phyloP scores from a whole-genome alignment of 2,888 invertebrate species.

The Blera fallax region DNA sequence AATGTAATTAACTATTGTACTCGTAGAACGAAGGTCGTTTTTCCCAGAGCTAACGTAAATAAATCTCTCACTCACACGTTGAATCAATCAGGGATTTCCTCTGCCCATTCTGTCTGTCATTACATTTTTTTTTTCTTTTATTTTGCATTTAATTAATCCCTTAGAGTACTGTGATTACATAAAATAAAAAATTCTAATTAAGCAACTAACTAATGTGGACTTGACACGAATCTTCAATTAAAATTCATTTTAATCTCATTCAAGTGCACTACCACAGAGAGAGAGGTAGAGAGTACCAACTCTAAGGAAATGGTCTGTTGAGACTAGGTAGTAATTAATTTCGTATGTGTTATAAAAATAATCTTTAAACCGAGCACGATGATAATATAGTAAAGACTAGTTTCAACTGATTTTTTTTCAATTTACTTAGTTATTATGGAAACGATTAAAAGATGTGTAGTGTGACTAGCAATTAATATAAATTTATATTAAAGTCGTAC shows the following conservation, averaged over 20 bases:
- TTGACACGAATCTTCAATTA: slow-evolving; percentile 37
- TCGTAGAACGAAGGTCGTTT: not conserved
- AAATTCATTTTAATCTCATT: slow-evolving; percentile 5
- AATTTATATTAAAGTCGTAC: not conserved
- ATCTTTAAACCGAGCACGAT: not conserved
- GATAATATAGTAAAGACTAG: not conserved
- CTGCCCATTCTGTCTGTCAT: not conserved
- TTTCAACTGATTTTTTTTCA: not conserved
- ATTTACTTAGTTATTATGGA: too few species aligned
- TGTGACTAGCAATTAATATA: not conserved
- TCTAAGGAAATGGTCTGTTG: not conserved
- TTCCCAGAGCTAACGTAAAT: not conserved
- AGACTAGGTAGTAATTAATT: not conserved
- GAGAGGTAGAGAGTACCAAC: not conserved
- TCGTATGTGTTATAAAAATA: not conserved
- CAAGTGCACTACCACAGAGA: not conserved
- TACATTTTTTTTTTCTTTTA: not conserved
- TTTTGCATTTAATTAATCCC: not conserved
- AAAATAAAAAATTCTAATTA: not conserved
- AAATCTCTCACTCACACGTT: not conserved
- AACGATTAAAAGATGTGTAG: too few species aligned
- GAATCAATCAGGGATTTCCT: not conserved
- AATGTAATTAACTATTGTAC: not conserved
- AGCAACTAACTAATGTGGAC: not conserved
- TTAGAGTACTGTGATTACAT: not conserved